Evolutionary conservation across 2,888 invertebrate species (phyloP), one percentile per base, ranked within the genome.

Genomic region (Operophtera brumata): DNA sequence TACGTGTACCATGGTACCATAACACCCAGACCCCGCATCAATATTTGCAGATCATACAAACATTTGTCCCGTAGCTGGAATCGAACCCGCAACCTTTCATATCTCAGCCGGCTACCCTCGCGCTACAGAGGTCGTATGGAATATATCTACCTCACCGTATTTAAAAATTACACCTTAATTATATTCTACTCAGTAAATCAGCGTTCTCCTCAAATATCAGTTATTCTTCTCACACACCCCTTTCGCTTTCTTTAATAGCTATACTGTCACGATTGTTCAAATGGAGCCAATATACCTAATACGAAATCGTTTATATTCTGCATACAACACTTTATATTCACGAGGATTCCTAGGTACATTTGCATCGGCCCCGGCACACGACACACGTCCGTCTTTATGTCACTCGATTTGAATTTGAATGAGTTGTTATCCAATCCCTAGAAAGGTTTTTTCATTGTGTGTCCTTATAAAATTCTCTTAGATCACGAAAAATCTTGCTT

Each of bases 331-430:
- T 83, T 82, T 59, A 64, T 78, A 85, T 84, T 79, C 84, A 76
- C 64, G 60, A 64, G 57, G 75, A 67, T 69, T 69, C 71, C 65
- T 71, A 71, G 60, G 67, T 64, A 67, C 70, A 78, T 77, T 78
- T 68, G 69, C 75, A 80, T 75, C 73, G 67, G 67, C 68, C 67
- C 72, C 70, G 82, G 88, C 88, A 88, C 88, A 86, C 87, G 88
- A 82, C 88, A 55, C 86, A 87, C 87, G 88, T 85, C 80, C 78
- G 75, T 69, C 71, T 70, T 53, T 62, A 60, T 78, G 74, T 66
- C 65, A 62, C 71, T 64, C 70, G 60, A 66, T 67, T 73, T 72
- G 86, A 85, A 88, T 88, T 39, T 57, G 52, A 61, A 65, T 61
- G 11, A 62, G 54, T 52, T 44, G 57, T 61, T 57, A 58, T 57